Conservation (phyloP, 2,113 vertebrate genomes). For the Triplophysa rosa region DNA sequence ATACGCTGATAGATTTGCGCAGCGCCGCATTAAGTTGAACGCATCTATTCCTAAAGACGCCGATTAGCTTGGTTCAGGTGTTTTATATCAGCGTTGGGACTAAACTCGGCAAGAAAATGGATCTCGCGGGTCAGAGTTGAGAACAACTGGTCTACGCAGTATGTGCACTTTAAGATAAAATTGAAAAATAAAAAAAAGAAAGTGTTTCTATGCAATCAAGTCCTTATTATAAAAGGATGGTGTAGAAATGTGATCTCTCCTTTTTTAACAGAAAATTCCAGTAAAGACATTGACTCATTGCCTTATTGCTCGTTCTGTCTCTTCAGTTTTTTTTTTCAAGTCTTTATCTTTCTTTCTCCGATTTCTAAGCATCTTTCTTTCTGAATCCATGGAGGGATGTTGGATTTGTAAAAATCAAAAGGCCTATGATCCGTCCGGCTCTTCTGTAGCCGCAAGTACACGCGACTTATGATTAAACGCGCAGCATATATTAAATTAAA, state of each 20-base stretch:
- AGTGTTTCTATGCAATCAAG: too few relatives aligned
- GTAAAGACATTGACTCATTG: not conserved
- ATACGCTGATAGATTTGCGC: too few relatives aligned
- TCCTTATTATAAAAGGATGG: too few relatives aligned
- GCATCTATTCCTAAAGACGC: too few relatives aligned
- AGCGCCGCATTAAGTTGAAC: too few relatives aligned
- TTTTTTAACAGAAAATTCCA: not conserved
- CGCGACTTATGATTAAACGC: slow-evolving; percentile 69
- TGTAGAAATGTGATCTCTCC: not conserved
- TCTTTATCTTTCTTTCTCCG: not conserved
- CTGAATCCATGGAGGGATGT: slow-evolving; percentile 32
- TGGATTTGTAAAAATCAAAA: slow-evolving; percentile 55
- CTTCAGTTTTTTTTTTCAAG: not conserved
- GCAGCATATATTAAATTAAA: slow-evolving; percentile 78
- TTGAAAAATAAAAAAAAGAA: too few relatives aligned
- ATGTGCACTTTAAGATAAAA: too few relatives aligned
- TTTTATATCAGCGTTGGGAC: too few relatives aligned
- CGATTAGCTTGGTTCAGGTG: too few relatives aligned
- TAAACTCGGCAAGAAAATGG: too few relatives aligned
- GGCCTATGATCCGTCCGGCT: slow-evolving; percentile 58
- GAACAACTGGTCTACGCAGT: too few relatives aligned
- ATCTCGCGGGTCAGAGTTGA: too few relatives aligned
- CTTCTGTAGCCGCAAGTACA: slow-evolving; percentile 55
- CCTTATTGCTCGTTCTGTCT: not conserved
- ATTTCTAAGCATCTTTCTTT: slow-evolving; percentile 22